Base-by-base conservation (phyloP, 2,113 vertebrate species). In the Callorhinus ursinus region DNA sequence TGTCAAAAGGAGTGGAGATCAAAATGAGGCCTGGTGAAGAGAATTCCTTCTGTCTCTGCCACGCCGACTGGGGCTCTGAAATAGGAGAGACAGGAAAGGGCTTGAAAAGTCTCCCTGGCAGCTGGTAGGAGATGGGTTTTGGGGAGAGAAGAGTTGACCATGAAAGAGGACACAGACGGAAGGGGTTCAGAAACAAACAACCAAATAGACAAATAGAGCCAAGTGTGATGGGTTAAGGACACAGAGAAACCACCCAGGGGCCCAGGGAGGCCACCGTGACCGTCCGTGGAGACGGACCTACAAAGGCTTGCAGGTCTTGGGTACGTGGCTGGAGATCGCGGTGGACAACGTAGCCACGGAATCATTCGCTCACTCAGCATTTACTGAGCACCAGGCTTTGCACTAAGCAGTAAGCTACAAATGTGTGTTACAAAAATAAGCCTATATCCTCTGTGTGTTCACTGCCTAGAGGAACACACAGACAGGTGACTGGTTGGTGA, bases 271-370 rank as follows among this genome's bases (percentile, higher is more conserved):
- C 24, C 31, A 19, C 0, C 0, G 39, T 1, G 7, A 18, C 24
- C 51, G 39, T 53, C n/a, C 0, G 0, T 26, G 13, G 16, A 12
- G 55, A 39, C 39, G 39, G 39, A 28, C 2, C 26, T 0, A 12
- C 3, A 28, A 46, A 42, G 18, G 7, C 22, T 31, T 15, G 24
- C 9, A 18, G 13, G 13, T 63, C 39, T 31, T 24, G 51, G 81
- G 24, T 4, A 0, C 0, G 1, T 28, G 88, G 61, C 15, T 16
- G 46, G 24, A 16, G 36, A 8, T 16, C 72, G 61, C 36, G 42
- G 8, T 33, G 55, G 28, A 8, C n/a, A 7, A 1, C 0, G 0
- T 1, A 22, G 49, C 53, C 33, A 36, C 4, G 21, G 31, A 2
- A 24, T 81, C 5, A 9, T 9, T 5, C 5, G 13, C 16, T 88